These are phyloP conservation scores for Pyralis farinalis DNA, from an alignment of 2,888 invertebrate species.

Conservation along the genomic window DNA sequence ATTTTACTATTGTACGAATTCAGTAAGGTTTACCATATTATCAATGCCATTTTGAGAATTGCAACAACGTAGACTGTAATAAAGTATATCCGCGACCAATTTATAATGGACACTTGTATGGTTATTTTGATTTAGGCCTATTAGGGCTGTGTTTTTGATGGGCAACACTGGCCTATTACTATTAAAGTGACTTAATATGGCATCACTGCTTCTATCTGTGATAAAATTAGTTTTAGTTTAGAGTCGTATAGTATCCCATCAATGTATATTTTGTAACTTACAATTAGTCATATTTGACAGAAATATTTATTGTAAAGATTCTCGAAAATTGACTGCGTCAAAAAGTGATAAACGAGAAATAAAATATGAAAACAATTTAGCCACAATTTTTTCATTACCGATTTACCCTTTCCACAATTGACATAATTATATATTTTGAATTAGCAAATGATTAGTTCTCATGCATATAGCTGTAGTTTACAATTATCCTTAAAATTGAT, in stretches of 20 bases:
- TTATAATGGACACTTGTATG: conserved; percentile 18
- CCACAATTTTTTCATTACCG: conserved; percentile 25
- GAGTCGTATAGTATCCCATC: conserved; percentile 49
- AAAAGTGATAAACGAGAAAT: conserved; percentile 70
- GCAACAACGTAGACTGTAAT: conserved; percentile 11
- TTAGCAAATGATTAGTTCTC: too few relatives aligned
- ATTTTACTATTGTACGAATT: conserved; percentile 1
- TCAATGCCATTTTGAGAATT: conserved; percentile 25
- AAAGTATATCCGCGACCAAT: conserved; percentile 23
- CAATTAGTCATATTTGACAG: conserved; percentile 46
- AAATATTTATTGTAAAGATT: conserved; percentile 76
- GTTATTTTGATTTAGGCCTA: conserved; percentile 49
- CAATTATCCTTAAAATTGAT: too few relatives aligned
- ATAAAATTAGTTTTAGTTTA: conserved; percentile 67
- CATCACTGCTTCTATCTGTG: conserved; percentile 72
- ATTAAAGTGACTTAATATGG: conserved; percentile 61
- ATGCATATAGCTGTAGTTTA: too few relatives aligned
- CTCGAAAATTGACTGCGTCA: conserved; percentile 59
- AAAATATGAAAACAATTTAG: conserved; percentile 49
- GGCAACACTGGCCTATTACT: conserved; percentile 62
- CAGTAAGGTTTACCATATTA: conserved; percentile 18
- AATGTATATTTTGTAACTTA: conserved; percentile 64
- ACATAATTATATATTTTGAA: too few relatives aligned
- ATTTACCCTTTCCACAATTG: too few relatives aligned
- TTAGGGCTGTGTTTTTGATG: conserved; percentile 58